phyloP scores from a whole-genome alignment of 2,888 invertebrate genomes.

The Octodonta nipae region DNA sequence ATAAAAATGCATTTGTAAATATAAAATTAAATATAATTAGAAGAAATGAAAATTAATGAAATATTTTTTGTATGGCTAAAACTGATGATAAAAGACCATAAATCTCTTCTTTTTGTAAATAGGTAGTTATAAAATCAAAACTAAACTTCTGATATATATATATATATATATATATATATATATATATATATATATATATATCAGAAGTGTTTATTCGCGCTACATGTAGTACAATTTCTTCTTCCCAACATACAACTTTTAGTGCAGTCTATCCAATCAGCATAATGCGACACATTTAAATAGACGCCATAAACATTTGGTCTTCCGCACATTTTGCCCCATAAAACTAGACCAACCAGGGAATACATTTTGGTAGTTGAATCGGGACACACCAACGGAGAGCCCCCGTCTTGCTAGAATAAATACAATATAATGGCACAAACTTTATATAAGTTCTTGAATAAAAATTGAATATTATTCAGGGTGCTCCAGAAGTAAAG shows the following conservation, averaged over 20 bases:
- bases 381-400: slow-evolving; percentile 47
- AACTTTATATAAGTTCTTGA: neutral
- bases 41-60: too few relatives aligned
- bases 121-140: too few relatives aligned
- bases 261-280: slow-evolving; percentile 49
- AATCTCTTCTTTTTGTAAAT: too few relatives aligned
- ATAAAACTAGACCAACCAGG: slow-evolving; percentile 52
- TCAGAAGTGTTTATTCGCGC: too few relatives aligned
- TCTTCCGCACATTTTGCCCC: slow-evolving; percentile 59
- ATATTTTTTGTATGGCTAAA: too few relatives aligned
- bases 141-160: too few relatives aligned
- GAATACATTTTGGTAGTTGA: slow-evolving; percentile 37
- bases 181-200: too few relatives aligned
- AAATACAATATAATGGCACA: neutral
- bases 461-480: neutral
- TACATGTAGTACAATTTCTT: slow-evolving; percentile 11
- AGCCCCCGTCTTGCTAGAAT: slow-evolving; percentile 56
- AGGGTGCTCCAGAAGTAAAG: too few relatives aligned
- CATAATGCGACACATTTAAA: slow-evolving; percentile 52
- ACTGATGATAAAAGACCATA: too few relatives aligned
- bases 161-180: too few relatives aligned
- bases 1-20: too few relatives aligned
- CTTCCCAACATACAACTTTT: slow-evolving; percentile 10
- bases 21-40: too few relatives aligned
- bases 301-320: slow-evolving; percentile 61